A percentile compares a stretch with the other conserved stretches of the same genome.
These are phyloP conservation scores for Microtus oregoni DNA, from an alignment of 2,113 vertebrate genomes.

Conservation along the genomic window DNA sequence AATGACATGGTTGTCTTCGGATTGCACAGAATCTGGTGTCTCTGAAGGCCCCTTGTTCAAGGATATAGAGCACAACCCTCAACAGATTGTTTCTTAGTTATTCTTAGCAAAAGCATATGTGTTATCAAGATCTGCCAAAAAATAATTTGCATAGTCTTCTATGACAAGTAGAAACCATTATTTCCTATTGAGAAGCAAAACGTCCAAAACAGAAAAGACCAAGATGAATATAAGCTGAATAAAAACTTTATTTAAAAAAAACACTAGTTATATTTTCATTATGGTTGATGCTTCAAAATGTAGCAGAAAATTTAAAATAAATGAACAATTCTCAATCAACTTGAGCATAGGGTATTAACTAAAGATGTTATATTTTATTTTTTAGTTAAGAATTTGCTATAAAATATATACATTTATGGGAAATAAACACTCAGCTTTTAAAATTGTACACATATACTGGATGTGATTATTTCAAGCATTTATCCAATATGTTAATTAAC, in stretches of 20 bases:
- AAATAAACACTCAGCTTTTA: not conserved
- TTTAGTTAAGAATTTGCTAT: not conserved
- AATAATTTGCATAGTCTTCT: slow-evolving; percentile 78
- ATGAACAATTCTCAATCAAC: not conserved
- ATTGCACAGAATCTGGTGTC: slow-evolving; percentile 74
- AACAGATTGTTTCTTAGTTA: slow-evolving; percentile 84
- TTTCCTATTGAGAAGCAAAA: slow-evolving; percentile 63
- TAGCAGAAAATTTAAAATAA: slow-evolving; percentile 1
- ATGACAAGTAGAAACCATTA: slow-evolving; percentile 59
- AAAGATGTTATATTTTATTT: not conserved
- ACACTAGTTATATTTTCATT: not conserved
- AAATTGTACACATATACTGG: not conserved
- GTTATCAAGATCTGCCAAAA: slow-evolving; percentile 78
- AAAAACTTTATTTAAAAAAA: slow-evolving; percentile 39
- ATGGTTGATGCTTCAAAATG: not conserved
- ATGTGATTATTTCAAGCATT: not conserved
- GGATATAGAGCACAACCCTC: slow-evolving; percentile 78
- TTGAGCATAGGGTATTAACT: not conserved
- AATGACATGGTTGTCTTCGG: slow-evolving; percentile 59
- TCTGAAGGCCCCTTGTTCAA: slow-evolving; percentile 55
- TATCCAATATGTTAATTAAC: not conserved
- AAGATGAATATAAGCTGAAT: not conserved
- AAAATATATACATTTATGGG: not conserved
- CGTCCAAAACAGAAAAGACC: slow-evolving; percentile 41
- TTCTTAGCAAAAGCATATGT: slow-evolving; percentile 86